Evolutionary conservation across 1,140 invertebrate species (phyloP), one percentile per base, ranked within the genome.

Genomic region (Drosophila persimilis): DNA sequence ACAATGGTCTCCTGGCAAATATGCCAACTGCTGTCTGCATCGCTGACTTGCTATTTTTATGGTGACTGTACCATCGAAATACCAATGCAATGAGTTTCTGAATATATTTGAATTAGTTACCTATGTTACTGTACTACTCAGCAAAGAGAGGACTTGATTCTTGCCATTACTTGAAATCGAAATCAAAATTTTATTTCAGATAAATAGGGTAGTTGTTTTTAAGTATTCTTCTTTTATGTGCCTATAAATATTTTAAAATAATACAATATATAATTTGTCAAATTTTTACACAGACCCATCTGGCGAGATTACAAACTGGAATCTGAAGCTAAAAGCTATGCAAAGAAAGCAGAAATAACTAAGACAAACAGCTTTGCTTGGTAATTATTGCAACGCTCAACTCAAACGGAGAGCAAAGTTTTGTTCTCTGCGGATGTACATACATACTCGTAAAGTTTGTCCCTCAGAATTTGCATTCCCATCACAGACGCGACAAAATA

Each of bases 311-410:
- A 26, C 5, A 26, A 26, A 5, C 24, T 26, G 4, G 24, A 26
- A 26, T 26, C 24, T 26, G 3, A 26, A 26, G 24, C 24, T 26
- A 11, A 2, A 24, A 54, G 29, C 43, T 31, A 45, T 15, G 56
- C 22, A 60, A 43, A 29, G 39, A 29, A 39, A 54, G 41, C 35
- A 39, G 11, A 55, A 41, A 44, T 15, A 35, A 69, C 65, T 50
- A 67, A 48, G 29, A 55, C 26, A 67, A 48, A 57, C 48, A 69
- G 35, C 13, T 35, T 48, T 57, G 65, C 31, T 67, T 24, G 44
- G 44, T 67, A 69, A 69, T 69, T 69, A 66, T 51, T 48, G 31
- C 24, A 47, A 56, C 65, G 67, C 43, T n/a, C 31, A 31, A 47
- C 50, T 11, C 31, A 48, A 53, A 41, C 22, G 17, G 15, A 63